Conservation (phyloP, 1,140 invertebrate genomes). For the Pantala flavescens region DNA sequence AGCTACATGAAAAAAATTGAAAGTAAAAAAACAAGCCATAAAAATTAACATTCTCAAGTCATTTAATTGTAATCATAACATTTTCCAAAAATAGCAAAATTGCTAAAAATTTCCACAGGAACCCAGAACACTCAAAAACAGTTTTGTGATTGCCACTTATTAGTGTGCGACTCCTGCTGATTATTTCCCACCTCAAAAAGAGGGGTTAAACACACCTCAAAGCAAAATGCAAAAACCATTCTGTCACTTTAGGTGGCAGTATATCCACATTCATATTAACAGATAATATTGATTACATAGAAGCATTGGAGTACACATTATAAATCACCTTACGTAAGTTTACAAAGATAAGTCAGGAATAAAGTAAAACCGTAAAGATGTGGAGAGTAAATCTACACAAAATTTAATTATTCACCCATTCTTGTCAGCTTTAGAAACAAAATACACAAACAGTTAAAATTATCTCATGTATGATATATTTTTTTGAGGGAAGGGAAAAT, state of each 20-base stretch:
- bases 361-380: background rate
- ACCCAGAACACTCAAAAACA: conserved; percentile 7
- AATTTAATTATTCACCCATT: background rate
- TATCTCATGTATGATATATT: background rate
- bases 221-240: background rate
- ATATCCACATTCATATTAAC: background rate
- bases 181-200: background rate
- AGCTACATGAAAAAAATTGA: background rate
- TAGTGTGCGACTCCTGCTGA: background rate
- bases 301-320: conserved; percentile 4
- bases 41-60: background rate
- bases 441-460: conserved; percentile 5
- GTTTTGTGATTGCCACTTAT: background rate
- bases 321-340: background rate
- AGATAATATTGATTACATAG: background rate
- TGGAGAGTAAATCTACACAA: background rate
- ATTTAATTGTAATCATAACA: conserved; percentile 11
- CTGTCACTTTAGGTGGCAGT: background rate
- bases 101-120: conserved; percentile 9
- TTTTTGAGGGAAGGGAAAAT: background rate
- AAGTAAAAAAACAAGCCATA: background rate
- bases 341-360: background rate
- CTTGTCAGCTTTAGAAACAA: background rate
- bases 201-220: background rate
- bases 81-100: conserved; percentile 10